A percentile compares a stretch with the other conserved stretches of the same genome.
Evolutionary conservation across 2,113 vertebrate genomes (phyloP).

Genomic region (Castor canadensis): DNA sequence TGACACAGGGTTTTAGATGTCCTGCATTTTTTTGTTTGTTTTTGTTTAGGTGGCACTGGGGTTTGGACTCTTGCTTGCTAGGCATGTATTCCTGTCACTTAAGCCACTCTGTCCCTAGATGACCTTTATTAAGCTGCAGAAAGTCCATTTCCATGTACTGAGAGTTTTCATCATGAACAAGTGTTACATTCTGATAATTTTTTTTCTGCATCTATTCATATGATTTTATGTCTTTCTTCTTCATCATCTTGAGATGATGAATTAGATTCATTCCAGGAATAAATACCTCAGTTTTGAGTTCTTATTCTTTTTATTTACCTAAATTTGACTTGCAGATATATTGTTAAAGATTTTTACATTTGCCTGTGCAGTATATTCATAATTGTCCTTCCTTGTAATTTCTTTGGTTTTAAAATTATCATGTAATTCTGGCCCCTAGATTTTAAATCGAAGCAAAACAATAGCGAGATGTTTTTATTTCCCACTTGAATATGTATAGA

Average conservation of each 20-base stretch:
- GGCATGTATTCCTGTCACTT: too few species aligned
- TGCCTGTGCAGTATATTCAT: not conserved
- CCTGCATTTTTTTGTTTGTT: too few species aligned
- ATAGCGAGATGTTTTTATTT: not conserved
- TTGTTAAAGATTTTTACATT: not conserved
- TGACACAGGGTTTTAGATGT: not conserved
- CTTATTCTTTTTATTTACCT: not conserved
- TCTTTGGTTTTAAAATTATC: not conserved
- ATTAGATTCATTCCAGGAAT: not conserved
- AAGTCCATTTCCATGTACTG: not conserved
- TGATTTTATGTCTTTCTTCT: not conserved
- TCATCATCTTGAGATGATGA: not conserved
- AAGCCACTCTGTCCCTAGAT: too few species aligned
- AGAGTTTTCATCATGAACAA: not conserved
- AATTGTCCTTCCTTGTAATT: not conserved
- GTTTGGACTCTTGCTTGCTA: too few species aligned
- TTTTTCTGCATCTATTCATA: not conserved
- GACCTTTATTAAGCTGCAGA: not conserved
- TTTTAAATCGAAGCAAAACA: not conserved
- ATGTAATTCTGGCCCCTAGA: not conserved
- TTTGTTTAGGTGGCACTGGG: too few species aligned
- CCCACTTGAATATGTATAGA: not conserved
- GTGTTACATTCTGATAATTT: not conserved
- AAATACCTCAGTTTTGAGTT: not conserved
- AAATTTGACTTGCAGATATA: not conserved